Base-by-base conservation (phyloP, 2,797 vertebrate species). In the Molothrus aeneus region DNA sequence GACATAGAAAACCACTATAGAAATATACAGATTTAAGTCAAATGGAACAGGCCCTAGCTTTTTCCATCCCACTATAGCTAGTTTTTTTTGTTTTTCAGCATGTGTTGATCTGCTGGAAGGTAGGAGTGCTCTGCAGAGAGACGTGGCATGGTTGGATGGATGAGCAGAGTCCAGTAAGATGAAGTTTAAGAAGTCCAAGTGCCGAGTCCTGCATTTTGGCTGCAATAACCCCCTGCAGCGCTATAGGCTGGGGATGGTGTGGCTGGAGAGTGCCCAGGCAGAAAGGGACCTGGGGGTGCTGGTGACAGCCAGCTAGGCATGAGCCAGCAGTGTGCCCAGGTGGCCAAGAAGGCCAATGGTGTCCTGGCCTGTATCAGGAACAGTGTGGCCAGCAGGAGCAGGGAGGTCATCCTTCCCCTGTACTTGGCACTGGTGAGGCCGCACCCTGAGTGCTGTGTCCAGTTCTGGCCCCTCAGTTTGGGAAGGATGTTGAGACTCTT, bases 401-500 rank as follows among this genome's bases (percentile, higher is more conserved):
- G 18, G 36, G 59, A n/a, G 11, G 29, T 42, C 59, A n/a, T 29
- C 6, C 9, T 51, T 2, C 18, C 47, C 24, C 31, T 77, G 36
- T 5, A 2, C 29, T 40, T 0, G 0, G 29, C 34, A 32, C 22
- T 48, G 43, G 12, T 60, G 57, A 40, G 45, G 45, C 2, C 22
- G 9, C 57, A 61, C 17, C 43, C 20, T 0, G 45, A 50, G 45
- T 48, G n/a, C n/a, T 47, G 28, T 32, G 34, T 17, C 45, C 57
- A 40, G 45, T 3, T 51, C 57, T 40, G 57, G 18, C 1, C 34
- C 57, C 57, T 50, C 57, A n/a, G 36, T 50, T 61, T 21, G 2
- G 29, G 57, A 40, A 50, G 29, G 24, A 28, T 4, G 0, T 28
- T 21, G 57, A 32, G 43, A 40, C 0, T 0, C 7, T 26, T 5